phyloP scores from a whole-genome alignment of 2,797 vertebrate species.

The Rhynchonycteris naso region DNA sequence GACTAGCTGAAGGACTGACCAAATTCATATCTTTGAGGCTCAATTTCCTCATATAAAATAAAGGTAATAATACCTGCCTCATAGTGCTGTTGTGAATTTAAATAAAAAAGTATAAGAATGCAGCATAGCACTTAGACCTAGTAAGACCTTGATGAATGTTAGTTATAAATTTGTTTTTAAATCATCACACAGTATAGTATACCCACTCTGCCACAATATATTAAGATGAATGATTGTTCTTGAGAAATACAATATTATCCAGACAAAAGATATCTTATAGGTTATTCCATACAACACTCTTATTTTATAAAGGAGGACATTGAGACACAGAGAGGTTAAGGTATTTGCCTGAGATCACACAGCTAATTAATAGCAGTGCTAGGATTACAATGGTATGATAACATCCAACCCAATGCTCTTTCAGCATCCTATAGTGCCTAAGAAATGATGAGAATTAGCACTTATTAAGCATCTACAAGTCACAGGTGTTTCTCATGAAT shows the following conservation, averaged over 20 bases:
- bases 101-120: neutral
- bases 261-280: neutral
- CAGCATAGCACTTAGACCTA: neutral
- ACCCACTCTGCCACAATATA: neutral
- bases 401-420: neutral
- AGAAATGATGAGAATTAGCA: neutral
- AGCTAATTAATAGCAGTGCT: neutral
- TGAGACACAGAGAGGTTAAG: neutral
- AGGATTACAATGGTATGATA: neutral
- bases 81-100: neutral
- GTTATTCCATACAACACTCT: neutral
- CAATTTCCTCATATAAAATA: neutral
- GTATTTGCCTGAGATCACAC: neutral
- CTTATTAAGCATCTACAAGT: neutral
- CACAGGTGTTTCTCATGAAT: neutral
- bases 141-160: neutral
- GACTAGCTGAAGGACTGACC: neutral
- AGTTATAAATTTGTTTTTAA: conserved; percentile 37
- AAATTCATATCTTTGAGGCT: neutral
- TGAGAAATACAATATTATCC: conserved; percentile 6
- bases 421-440: neutral
- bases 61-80: neutral
- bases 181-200: neutral
- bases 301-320: conserved; percentile 14
- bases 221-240: conserved; percentile 21